Base-by-base conservation (phyloP, 2,888 invertebrate genomes). In the Selenia dentaria region DNA sequence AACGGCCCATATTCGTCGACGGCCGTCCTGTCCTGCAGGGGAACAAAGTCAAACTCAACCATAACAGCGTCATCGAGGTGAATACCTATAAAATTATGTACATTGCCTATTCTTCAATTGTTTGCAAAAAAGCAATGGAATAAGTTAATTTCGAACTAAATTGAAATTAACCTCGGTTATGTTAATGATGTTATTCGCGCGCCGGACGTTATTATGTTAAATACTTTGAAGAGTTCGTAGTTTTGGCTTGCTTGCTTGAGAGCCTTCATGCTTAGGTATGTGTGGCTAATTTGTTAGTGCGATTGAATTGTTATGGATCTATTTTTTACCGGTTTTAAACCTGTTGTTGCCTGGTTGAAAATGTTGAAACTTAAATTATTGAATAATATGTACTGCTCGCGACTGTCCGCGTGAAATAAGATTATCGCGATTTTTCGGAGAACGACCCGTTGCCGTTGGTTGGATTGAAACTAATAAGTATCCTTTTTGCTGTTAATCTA, bases 31-130 rank as follows among this genome's bases (percentile, higher is more conserved):
- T 99, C 40, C 92, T 97, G 6, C 93, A 94, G 36, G 98, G 97
- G 31, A 96, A 95, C 81, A 98, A 97, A 91, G 95, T 96, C 43
- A 95, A 97, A 65, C 92, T 99, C 9, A 96, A 95, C 71, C 97
- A 99, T 82, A 98, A 98, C 79, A 96, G 97, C 54, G 96, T 98
- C 6, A 95, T 99, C 39, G 99, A 99, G 93, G 96, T 96, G 80
- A 39, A 60, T 51, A 29, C 14, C 3, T 1, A 28, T 26, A 26
- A 5, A 26, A 11, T 6, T n/a, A 27, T 29, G 31, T 10, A 11
- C 33, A 33, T 33, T 40, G 25, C 10, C n/a, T 6, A 18, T 33
- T 40, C 25, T 26, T 8, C 20, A 40, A 40, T 27, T 40, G 26
- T 26, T 32, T 20, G 39, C 25, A 10, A 6, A 36, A n/a, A 31